phyloP scores from a whole-genome alignment of 2,888 invertebrate species.

The Amblyjoppa fuscipennis region DNA sequence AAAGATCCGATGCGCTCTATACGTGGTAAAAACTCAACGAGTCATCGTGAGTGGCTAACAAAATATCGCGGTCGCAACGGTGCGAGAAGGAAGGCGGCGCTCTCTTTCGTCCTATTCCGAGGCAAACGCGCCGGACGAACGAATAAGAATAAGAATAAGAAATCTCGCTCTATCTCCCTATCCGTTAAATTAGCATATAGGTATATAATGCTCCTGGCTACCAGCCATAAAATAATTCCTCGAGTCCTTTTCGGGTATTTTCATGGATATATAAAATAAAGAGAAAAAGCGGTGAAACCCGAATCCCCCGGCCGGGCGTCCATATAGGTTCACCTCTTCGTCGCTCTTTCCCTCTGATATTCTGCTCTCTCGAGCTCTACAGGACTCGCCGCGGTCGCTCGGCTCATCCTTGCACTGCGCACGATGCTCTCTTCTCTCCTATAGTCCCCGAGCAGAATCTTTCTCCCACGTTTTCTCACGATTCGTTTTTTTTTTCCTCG shows the following conservation, averaged over 20 bases:
- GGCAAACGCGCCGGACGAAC: background rate
- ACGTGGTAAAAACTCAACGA: slow-evolving; percentile 60
- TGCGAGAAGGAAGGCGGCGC: slow-evolving; percentile 56
- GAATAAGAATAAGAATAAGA: slow-evolving; percentile 22
- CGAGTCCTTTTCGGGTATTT: slow-evolving; percentile 69
- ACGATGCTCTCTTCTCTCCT: slow-evolving; percentile 47
- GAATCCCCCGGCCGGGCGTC: slow-evolving; percentile 65
- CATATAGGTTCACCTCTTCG: slow-evolving; percentile 56
- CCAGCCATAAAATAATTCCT: slow-evolving; percentile 71
- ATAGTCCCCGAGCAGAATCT: slow-evolving; percentile 43
- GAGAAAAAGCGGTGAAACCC: slow-evolving; percentile 71
- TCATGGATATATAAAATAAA: slow-evolving; percentile 70
- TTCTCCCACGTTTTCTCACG: slow-evolving; percentile 56
- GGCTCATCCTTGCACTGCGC: slow-evolving; percentile 47
- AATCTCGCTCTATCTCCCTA: slow-evolving; percentile 66
- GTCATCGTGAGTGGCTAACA: slow-evolving; percentile 51
- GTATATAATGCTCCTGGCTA: slow-evolving; percentile 76
- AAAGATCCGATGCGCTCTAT: slow-evolving; percentile 23
- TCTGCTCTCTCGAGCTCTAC: slow-evolving; percentile 26
- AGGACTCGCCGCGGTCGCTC: slow-evolving; percentile 31
- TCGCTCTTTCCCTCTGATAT: slow-evolving; percentile 41
- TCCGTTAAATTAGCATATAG: slow-evolving; percentile 79
- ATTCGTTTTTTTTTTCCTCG: slow-evolving; percentile 28
- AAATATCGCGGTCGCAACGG: slow-evolving; percentile 59
- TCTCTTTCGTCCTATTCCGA: slow-evolving; percentile 43